phyloP scores from a whole-genome alignment of 2,113 vertebrate genomes.

The Etheostoma spectabile region DNA sequence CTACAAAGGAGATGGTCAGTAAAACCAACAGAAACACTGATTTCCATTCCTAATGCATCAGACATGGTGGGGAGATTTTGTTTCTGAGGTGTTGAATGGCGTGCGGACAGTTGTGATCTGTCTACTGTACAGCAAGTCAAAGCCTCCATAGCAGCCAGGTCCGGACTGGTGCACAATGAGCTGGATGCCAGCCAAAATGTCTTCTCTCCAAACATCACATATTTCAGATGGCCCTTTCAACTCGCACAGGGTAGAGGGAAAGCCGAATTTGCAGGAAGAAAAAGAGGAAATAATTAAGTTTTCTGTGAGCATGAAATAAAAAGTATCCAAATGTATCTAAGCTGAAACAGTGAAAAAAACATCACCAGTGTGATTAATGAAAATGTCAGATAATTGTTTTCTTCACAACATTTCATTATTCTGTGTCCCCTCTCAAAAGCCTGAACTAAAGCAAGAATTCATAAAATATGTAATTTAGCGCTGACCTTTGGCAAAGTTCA shows the following conservation, averaged over 20 bases:
- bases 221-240: slow-evolving; percentile 71
- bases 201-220: slow-evolving; percentile 79
- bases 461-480: slow-evolving; percentile 86
- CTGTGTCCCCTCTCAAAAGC: slow-evolving; percentile 53
- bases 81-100: slow-evolving; percentile 61
- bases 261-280: slow-evolving; percentile 25
- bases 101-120: slow-evolving; percentile 73
- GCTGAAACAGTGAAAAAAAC: slow-evolving; percentile 21
- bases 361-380: slow-evolving; percentile 54
- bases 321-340: slow-evolving; percentile 8
- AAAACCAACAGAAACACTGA: slow-evolving; percentile 48
- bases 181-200: slow-evolving; percentile 83
- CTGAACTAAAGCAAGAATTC: slow-evolving; percentile 76
- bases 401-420: slow-evolving; percentile 62
- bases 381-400: slow-evolving; percentile 67
- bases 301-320: slow-evolving; percentile 48
- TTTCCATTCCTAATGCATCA: slow-evolving; percentile 71
- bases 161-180: slow-evolving; percentile 81
- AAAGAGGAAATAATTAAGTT: slow-evolving; percentile 50
- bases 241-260: slow-evolving; percentile 49
- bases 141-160: slow-evolving; percentile 71
- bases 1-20: slow-evolving; percentile 54
- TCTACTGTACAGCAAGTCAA: slow-evolving; percentile 65
- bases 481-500: slow-evolving; percentile 95
- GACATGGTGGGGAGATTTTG: slow-evolving; percentile 62